Base-by-base conservation (phyloP, 2,797 vertebrate species). In the Xerus rutilus region DNA sequence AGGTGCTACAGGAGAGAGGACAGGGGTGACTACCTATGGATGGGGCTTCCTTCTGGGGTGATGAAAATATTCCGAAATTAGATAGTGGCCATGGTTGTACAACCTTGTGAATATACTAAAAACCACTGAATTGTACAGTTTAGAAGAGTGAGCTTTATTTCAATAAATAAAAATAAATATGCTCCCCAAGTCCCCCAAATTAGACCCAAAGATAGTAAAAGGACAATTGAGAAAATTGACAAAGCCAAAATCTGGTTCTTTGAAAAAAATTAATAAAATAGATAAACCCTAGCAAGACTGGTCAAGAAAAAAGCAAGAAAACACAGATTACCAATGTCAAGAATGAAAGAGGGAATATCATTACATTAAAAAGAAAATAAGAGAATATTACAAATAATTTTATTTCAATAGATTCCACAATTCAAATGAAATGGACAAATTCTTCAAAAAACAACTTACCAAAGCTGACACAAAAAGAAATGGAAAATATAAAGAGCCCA, bases 401-500 rank as follows among this genome's bases (percentile, higher is more conserved):
- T 89, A 64, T 67, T 69, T 81, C 30, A 35, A 18, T 72, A 70
- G 91, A 70, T 72, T 81, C 21, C 74, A 65, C 23, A 93, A 64
- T 7, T 86, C 39, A 81, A n/a, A 76, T 45, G 39, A 87, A 87
- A 88, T 30, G 18, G 17, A 64, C 20, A 91, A 49, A 82, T 67
- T 12, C 62, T 45, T 91, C 77, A 67, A 88, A 85, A 93, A 81
- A 49, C 62, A 79, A 32, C 45, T 85, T 79, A 62, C 59, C 21
- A 70, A 92, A 52, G 91, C 25, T 70, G 78, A 88, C 43, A 87
- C 20, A 32, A 79, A 90, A 93, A 85, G 35, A 81, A 95, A 92
- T 82, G 21, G 52, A 81, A 81, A 94, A 43, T 45, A 30, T 32
- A 11, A 89, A 86, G 39, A 89, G 39, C 2, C n/a, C 2, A 72